Evolutionary conservation across 2,113 vertebrate species (phyloP).

Genomic region (Tringa solitaria): DNA sequence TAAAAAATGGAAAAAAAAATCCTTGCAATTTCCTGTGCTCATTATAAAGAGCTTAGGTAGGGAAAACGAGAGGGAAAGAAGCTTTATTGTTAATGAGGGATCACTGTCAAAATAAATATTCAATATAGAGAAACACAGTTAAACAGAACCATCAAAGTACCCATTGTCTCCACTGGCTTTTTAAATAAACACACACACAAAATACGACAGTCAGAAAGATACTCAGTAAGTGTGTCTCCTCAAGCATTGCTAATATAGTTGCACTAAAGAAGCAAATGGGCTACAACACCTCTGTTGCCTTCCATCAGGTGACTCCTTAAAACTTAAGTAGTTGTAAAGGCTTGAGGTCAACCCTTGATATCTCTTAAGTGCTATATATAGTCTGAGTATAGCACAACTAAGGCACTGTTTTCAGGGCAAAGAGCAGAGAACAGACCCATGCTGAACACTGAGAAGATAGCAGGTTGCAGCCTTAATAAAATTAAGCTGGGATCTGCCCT

Average conservation of each 20-base stretch:
- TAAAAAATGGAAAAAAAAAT: background rate
- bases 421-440: constrained; percentile 4
- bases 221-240: background rate
- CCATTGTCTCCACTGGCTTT: background rate
- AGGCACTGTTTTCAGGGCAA: background rate
- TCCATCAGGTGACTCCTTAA: background rate
- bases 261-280: background rate
- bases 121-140: background rate
- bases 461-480: background rate
- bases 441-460: background rate
- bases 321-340: background rate
- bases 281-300: background rate
- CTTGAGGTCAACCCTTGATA: background rate
- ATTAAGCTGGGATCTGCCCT: background rate
- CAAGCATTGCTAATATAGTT: background rate
- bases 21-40: background rate
- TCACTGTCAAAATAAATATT: background rate
- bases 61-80: background rate
- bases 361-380: background rate
- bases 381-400: background rate
- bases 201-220: background rate
- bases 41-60: background rate
- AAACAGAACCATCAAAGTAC: background rate
- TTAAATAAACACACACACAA: background rate
- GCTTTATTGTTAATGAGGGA: background rate